A percentile compares a stretch with the other conserved stretches of the same genome.
Conservation (phyloP, 2,797 vertebrate genomes). For the Hafferia zeledoni region DNA sequence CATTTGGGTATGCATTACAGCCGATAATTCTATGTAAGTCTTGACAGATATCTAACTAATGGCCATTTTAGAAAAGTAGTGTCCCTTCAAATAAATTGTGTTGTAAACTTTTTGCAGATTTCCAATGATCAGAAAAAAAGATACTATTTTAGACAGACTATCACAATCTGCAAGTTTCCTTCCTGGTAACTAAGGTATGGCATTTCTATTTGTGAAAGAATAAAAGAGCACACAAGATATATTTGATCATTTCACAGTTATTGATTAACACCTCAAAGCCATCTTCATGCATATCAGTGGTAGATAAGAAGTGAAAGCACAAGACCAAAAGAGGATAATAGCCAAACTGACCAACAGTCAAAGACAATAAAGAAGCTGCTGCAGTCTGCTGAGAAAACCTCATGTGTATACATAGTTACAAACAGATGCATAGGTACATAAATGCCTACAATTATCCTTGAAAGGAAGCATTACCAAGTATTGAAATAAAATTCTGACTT, state of each 20-base stretch:
- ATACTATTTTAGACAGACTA: background rate
- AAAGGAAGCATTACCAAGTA: background rate
- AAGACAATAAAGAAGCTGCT: background rate
- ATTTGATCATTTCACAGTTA: slow-evolving; percentile 30
- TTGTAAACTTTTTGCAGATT: background rate
- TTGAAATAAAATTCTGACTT: background rate
- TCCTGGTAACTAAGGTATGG: slow-evolving; percentile 22
- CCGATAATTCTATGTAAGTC: background rate
- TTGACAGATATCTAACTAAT: background rate
- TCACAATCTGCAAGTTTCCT: background rate
- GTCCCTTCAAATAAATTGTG: background rate
- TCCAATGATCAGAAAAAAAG: background rate
- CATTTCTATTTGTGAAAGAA: background rate
- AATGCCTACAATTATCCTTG: background rate
- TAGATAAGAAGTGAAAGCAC: slow-evolving; percentile 45
- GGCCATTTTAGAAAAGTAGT: background rate
- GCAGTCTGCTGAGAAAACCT: background rate
- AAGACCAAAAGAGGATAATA: background rate
- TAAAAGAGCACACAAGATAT: background rate
- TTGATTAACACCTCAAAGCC: slow-evolving; percentile 69
- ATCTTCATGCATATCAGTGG: slow-evolving; percentile 9
- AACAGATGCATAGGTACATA: background rate
- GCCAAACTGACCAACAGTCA: background rate
- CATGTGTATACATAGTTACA: background rate
- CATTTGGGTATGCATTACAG: background rate